Base-by-base conservation (phyloP, 2,888 invertebrate genomes). In the Smittia sp. region DNA sequence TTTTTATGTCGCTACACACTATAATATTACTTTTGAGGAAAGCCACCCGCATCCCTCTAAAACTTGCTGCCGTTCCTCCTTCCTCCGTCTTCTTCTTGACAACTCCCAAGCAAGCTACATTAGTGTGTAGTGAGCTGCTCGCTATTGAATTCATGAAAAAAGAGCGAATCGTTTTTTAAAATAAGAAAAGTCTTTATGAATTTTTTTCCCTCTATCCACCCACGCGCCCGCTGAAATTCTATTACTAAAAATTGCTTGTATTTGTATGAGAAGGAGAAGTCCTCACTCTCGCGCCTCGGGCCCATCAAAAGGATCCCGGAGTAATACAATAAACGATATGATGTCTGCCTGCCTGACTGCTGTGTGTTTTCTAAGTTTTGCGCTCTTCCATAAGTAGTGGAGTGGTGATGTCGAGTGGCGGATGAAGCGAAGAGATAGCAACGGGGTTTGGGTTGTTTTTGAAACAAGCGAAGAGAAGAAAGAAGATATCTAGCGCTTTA, bases 301-400 rank as follows among this genome's bases (percentile, higher is more conserved):
- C 62, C 18, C 27, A n/a, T 27, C 11, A 41, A 25, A 25, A 52
- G 27, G 25, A 52, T 58, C 22, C 58, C 20, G 15, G 52, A 54
- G 41, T 54, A 69, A 69, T 69, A 69, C 69, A 69, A 69, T 69
- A 69, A 69, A 69, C 69, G 41, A 69, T 69, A 69, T 69, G 69
- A 69, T 69, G 69, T 69, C 69, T 69, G 69, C 54, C 69, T 69
- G 32, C 32, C 15, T 46, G 46, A 13, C 39, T 32, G 54, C 54
- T 27, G 25, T 38, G 38, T 46, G n/a, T 54, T 54, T 69, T 69
- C 54, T 69, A 69, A 69, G 69, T 69, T 69, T 69, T 63, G 2
- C 4, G 1, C 15, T 11, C 20, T 63, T 32, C 7, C 18, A 24
- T 65, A n/a, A n/a, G n/a, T n/a, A 11, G 25, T 65, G 15, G 27